A percentile compares a stretch with the other conserved stretches of the same genome.
Evolutionary conservation across 2,797 vertebrate genomes (phyloP).

Genomic region (Bovichtus diacanthus): DNA sequence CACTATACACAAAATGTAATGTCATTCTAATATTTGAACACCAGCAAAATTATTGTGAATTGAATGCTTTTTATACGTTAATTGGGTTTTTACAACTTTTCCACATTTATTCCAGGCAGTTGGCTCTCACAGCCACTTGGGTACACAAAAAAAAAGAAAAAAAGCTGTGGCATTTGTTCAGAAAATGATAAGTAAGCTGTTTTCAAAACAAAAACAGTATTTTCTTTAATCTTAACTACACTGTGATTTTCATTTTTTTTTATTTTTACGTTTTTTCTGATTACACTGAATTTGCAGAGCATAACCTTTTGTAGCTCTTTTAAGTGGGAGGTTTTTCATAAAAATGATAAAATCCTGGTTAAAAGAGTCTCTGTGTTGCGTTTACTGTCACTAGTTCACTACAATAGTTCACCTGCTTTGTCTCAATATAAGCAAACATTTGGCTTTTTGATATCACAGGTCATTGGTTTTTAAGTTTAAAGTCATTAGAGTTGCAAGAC

Average conservation of each 20-base stretch:
- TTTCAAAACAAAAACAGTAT: neutral
- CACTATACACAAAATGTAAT: neutral
- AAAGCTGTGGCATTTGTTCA: neutral
- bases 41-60: neutral
- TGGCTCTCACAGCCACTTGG: neutral
- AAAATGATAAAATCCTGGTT: neutral
- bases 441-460: too few species aligned
- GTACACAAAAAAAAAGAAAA: neutral
- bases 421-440: too few species aligned
- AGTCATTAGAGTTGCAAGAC: slow-evolving; percentile 4
- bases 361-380: neutral
- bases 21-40: too few species aligned
- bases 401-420: neutral
- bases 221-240: too few species aligned
- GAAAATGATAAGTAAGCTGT: neutral
- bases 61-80: neutral
- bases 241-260: too few species aligned
- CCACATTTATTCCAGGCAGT: neutral
- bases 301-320: neutral
- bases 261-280: neutral
- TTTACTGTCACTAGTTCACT: neutral
- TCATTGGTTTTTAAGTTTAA: neutral
- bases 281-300: neutral
- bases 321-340: neutral
- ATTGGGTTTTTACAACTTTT: neutral